phyloP scores from a whole-genome alignment of 2,113 vertebrate genomes.

The Hyla sarda region DNA sequence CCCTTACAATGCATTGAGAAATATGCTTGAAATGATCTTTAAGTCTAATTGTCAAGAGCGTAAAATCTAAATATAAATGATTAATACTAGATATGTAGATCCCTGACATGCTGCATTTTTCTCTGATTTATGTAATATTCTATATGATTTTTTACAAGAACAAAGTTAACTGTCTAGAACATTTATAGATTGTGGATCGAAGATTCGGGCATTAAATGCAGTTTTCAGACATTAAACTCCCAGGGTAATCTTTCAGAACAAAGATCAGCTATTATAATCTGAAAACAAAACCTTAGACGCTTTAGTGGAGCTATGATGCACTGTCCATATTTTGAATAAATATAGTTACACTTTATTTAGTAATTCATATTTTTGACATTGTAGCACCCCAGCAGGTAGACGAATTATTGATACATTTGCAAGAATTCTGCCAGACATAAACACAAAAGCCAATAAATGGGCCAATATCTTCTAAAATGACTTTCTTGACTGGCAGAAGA shows the following conservation, averaged over 20 bases:
- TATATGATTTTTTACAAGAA: not conserved
- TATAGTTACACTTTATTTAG: not conserved
- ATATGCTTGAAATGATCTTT: slow-evolving; percentile 56
- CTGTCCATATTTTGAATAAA: not conserved
- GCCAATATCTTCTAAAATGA: too few species aligned
- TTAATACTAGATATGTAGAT: not conserved
- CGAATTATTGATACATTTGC: too few species aligned
- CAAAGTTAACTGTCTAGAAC: not conserved
- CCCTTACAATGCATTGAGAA: slow-evolving; percentile 69
- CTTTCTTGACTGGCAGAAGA: too few species aligned
- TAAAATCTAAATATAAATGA: not conserved
- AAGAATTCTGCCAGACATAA: too few species aligned
- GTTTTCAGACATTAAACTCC: not conserved
- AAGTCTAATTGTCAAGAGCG: not conserved
- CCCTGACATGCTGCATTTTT: not conserved
- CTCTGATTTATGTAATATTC: slow-evolving; percentile 58
- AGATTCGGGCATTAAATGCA: not conserved
- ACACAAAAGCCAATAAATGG: too few species aligned
- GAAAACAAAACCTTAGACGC: too few species aligned
- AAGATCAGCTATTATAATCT: not conserved
- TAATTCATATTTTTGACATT: too few species aligned
- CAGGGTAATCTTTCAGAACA: not conserved
- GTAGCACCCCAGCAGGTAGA: too few species aligned
- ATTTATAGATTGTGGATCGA: not conserved
- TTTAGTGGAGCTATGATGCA: not conserved